phyloP scores from a whole-genome alignment of 2,797 vertebrate species.

The Darevskia mixta region DNA sequence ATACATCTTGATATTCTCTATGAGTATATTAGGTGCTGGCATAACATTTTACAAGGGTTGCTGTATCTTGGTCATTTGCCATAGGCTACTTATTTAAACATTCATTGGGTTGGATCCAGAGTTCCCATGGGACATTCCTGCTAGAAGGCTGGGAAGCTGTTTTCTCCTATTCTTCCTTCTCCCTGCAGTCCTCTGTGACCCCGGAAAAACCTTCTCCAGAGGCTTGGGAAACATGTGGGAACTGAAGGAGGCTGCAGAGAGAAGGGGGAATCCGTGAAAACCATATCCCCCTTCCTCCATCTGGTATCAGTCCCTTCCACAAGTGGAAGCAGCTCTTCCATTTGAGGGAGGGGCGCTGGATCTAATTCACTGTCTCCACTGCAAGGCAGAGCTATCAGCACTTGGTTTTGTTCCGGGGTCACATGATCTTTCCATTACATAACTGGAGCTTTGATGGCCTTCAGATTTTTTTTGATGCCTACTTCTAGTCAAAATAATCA shows the following conservation, averaged over 20 bases:
- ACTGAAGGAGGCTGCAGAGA: background rate
- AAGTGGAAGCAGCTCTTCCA: background rate
- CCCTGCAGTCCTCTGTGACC: background rate
- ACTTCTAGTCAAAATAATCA: slow-evolving; percentile 82
- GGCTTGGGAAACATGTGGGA: background rate
- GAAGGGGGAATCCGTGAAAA: background rate
- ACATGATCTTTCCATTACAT: slow-evolving; percentile 57
- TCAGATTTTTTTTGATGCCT: slow-evolving; percentile 79
- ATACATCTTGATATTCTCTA: background rate
- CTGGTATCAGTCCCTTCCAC: background rate
- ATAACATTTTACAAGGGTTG: background rate
- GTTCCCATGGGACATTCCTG: background rate
- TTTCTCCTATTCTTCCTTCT: background rate
- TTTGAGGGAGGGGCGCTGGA: background rate
- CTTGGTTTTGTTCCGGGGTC: slow-evolving; percentile 74
- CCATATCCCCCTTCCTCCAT: background rate
- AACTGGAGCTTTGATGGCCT: slow-evolving; percentile 79
- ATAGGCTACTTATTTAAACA: slow-evolving; percentile 11
- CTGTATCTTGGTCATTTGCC: slow-evolving; percentile 32
- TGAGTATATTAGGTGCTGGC: background rate
- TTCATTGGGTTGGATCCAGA: background rate
- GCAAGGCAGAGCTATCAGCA: slow-evolving; percentile 82
- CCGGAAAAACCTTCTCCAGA: background rate
- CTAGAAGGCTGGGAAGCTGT: background rate
- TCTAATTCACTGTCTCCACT: slow-evolving; percentile 41